These are phyloP conservation scores for Colaptes auratus DNA, from an alignment of 2,113 vertebrate species.

Conservation along the genomic window DNA sequence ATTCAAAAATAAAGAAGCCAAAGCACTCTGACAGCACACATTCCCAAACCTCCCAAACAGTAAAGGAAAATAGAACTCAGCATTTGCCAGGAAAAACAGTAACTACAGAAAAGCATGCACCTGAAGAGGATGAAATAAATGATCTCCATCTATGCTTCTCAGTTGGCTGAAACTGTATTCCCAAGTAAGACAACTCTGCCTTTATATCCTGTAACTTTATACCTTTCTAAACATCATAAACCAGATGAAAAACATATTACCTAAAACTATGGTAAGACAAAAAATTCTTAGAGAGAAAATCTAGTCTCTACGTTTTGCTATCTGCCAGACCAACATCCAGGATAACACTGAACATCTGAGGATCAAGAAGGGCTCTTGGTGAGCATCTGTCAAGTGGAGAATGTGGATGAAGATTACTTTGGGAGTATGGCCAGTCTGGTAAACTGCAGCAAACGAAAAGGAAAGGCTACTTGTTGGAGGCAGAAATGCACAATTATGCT, in stretches of 20 bases:
- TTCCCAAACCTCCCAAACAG: not conserved
- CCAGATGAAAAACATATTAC: not conserved
- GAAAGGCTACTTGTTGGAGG: slow-evolving; percentile 15
- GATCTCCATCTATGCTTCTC: not conserved
- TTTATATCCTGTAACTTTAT: not conserved
- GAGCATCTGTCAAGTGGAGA: not conserved
- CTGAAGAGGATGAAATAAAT: not conserved
- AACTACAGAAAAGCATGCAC: not conserved
- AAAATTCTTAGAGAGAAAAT: not conserved
- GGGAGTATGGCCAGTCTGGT: not conserved
- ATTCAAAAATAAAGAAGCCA: not conserved
- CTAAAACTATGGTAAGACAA: not conserved
- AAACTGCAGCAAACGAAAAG: slow-evolving; percentile 2
- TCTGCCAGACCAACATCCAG: not conserved
- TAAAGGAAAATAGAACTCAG: not conserved
- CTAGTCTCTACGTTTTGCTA: not conserved
- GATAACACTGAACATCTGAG: not conserved
- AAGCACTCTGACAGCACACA: not conserved
- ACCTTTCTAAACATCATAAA: not conserved
- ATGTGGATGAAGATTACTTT: not conserved
- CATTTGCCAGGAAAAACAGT: not conserved
- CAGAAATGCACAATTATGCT: not conserved
- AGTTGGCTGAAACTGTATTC: not conserved
- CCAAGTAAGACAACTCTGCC: not conserved
- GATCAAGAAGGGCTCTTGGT: not conserved